phyloP scores from a whole-genome alignment of 2,113 vertebrate species.

The Cygnus atratus region DNA sequence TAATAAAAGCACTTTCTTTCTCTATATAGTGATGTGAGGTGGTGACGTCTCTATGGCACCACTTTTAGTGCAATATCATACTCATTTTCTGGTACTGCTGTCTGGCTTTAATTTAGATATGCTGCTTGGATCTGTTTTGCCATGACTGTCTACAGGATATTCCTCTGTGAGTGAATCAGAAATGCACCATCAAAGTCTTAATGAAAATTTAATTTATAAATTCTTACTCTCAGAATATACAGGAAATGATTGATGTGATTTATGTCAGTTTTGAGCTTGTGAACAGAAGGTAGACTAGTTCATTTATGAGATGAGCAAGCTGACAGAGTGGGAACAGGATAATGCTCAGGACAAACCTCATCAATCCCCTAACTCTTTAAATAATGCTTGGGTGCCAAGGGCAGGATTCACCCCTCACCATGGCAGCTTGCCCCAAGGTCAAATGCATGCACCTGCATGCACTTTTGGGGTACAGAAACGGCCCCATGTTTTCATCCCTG shows the following conservation, averaged over 20 bases:
- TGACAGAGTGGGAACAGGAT: not conserved
- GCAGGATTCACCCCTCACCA: not conserved
- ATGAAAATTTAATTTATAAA: not conserved
- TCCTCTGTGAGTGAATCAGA: not conserved
- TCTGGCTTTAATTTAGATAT: not conserved
- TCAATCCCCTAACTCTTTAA: not conserved
- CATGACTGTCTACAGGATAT: not conserved
- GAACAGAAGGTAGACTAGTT: not conserved
- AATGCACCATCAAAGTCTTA: not conserved
- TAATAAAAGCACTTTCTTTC: not conserved
- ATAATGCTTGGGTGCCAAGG: not conserved
- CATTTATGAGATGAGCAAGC: not conserved
- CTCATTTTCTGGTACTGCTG: not conserved
- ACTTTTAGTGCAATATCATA: not conserved
- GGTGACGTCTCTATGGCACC: not conserved
- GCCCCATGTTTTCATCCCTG: not conserved
- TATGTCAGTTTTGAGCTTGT: not conserved
- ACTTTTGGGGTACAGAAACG: not conserved
- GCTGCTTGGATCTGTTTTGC: not conserved
- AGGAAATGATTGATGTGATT: not conserved
- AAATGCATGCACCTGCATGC: fast-evolving
- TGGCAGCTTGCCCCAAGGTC: fast-evolving
- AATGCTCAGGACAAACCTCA: not conserved
- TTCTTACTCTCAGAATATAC: not conserved
- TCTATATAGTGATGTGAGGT: not conserved